Percentiles rank a stretch among this genome's conserved stretches.
Evolutionary conservation across 2,888 invertebrate species (phyloP).

Genomic region (Anaspis maculata): DNA sequence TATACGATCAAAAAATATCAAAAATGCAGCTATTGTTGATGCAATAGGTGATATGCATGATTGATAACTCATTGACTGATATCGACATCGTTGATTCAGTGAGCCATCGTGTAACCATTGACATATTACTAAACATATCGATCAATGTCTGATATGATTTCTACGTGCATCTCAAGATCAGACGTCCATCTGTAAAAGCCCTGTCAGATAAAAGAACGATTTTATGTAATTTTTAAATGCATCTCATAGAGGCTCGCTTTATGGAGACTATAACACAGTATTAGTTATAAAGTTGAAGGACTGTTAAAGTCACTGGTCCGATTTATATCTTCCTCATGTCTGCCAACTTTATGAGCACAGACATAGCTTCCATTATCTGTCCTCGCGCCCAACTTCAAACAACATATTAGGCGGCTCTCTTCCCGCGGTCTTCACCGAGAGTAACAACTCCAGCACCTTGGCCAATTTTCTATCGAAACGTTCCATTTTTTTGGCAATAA

Average conservation of each 20-base stretch:
- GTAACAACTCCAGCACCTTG: not conserved
- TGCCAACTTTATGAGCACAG: slow-evolving; percentile 33
- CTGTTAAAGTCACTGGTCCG: slow-evolving; percentile 37
- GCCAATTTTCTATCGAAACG: not conserved
- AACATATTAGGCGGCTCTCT: too few relatives aligned
- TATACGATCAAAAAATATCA: too few relatives aligned
- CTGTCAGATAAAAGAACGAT: slow-evolving; percentile 20
- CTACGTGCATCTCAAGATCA: too few relatives aligned
- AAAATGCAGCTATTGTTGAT: too few relatives aligned
- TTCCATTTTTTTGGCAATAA: not conserved
- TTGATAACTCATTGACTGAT: too few relatives aligned
- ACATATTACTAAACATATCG: too few relatives aligned
- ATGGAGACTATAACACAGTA: slow-evolving; percentile 28
- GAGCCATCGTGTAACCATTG: too few relatives aligned
- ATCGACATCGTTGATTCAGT: too few relatives aligned
- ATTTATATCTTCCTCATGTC: slow-evolving; percentile 40
- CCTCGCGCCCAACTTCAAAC: slow-evolving; percentile 28
- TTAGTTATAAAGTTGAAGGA: slow-evolving; percentile 28
- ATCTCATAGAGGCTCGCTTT: slow-evolving; percentile 22
- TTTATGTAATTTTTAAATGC: slow-evolving; percentile 20
- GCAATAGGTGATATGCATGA: too few relatives aligned
- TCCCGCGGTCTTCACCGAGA: too few relatives aligned
- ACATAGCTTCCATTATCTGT: slow-evolving; percentile 29
- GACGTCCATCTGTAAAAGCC: slow-evolving; percentile 7
- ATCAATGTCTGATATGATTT: too few relatives aligned